A percentile compares a stretch with the other conserved stretches of the same genome.
phyloP scores from a whole-genome alignment of 1,140 invertebrate species.

The Papilio aristodemus region DNA sequence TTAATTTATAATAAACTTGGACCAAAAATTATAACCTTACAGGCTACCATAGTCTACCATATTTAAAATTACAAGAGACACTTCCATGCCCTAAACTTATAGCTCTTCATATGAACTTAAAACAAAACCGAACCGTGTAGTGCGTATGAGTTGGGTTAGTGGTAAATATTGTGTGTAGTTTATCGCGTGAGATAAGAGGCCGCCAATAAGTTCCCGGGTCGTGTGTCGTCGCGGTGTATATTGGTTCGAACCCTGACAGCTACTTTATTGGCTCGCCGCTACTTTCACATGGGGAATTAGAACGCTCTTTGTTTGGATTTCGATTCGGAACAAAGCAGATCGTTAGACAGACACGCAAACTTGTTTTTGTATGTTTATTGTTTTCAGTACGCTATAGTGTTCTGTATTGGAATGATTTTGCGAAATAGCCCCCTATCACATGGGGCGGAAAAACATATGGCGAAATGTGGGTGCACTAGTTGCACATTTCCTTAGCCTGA shows the following conservation, averaged over 20 bases:
- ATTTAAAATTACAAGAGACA: no score
- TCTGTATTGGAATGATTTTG: not conserved
- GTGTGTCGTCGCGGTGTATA: not conserved
- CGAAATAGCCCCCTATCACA: no score
- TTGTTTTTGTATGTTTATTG: not conserved
- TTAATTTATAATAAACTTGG: no score
- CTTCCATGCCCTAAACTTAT: no score
- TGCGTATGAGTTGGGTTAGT: not conserved
- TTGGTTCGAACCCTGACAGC: not conserved
- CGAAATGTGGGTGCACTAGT: no score
- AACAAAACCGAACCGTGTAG: not conserved
- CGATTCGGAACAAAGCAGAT: not conserved
- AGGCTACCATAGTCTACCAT: no score
- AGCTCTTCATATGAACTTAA: not conserved
- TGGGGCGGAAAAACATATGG: no score
- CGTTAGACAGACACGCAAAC: not conserved
- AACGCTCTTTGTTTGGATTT: slow-evolving; percentile 12
- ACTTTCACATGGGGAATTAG: slow-evolving; percentile 20
- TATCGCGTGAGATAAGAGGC: slow-evolving; percentile 8
- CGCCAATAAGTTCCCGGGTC: slow-evolving; percentile 11
- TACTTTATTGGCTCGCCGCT: not conserved
- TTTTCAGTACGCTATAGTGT: no score
- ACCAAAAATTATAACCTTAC: no score
- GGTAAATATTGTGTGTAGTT: not conserved
- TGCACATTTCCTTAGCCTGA: no score